These are phyloP conservation scores for Aphidius ervi DNA, from an alignment of 1,140 invertebrate genomes.

Conservation along the genomic window DNA sequence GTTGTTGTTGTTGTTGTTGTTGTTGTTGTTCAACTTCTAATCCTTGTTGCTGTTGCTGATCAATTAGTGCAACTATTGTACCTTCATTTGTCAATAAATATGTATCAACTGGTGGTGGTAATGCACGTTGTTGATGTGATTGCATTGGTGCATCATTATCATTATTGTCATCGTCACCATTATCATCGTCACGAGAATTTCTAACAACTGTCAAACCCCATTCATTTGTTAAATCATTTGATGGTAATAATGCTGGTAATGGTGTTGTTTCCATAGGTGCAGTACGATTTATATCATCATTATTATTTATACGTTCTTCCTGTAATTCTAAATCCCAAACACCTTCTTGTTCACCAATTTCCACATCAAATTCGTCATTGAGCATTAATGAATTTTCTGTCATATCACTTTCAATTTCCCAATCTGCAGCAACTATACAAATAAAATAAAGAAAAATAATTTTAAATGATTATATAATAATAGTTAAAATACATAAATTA, in stretches of 20 bases:
- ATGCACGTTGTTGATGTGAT: slow-evolving; percentile 40
- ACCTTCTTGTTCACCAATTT: slow-evolving; percentile 24
- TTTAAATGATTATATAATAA: slow-evolving; percentile 3
- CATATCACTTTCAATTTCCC: slow-evolving; percentile 46
- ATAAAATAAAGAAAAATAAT: slow-evolving; percentile 10
- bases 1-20: slow-evolving; percentile 32
- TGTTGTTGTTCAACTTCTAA: slow-evolving; percentile 26
- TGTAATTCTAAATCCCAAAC: slow-evolving; percentile 25
- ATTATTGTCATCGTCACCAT: slow-evolving; percentile 34
- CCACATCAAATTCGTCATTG: slow-evolving; percentile 37
- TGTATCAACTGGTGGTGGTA: background rate
- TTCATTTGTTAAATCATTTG: slow-evolving; percentile 30
- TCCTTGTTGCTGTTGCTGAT: slow-evolving; percentile 23
- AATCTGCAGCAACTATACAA: slow-evolving; percentile 39
- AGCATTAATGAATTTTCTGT: slow-evolving; percentile 43
- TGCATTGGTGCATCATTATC: slow-evolving; percentile 15
- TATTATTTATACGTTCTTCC: background rate
- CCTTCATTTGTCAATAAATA: too few species aligned
- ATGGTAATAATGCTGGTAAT: slow-evolving; percentile 23
- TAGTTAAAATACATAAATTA: slow-evolving; percentile 42
- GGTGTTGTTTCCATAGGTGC: slow-evolving; percentile 23
- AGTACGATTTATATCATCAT: slow-evolving; percentile 17
- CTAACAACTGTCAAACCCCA: slow-evolving; percentile 43
- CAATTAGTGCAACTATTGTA: too few species aligned
- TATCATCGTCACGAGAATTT: slow-evolving; percentile 38